These are phyloP conservation scores for Urophycis tenuis DNA, from an alignment of 2,797 vertebrate genomes.

Conservation along the genomic window DNA sequence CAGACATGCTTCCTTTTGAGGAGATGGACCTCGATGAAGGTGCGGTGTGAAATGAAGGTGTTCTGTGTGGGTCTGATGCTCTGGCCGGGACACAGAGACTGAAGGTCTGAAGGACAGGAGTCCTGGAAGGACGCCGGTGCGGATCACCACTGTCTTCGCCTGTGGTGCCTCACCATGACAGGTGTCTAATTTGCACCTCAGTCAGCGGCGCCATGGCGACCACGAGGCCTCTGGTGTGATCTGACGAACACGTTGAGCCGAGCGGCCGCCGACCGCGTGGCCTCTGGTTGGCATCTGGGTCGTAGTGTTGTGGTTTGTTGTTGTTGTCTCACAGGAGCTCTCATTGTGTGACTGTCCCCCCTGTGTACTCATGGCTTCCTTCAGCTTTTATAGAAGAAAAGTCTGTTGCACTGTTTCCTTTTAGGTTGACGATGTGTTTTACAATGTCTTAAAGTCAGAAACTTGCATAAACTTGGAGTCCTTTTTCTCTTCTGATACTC, in stretches of 20 bases:
- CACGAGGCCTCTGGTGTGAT: neutral
- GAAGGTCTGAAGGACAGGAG: too few relatives aligned
- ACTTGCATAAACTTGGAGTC: neutral
- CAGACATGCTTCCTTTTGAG: too few relatives aligned
- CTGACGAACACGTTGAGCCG: neutral
- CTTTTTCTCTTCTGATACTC: neutral
- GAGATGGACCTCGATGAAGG: too few relatives aligned
- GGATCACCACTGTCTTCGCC: too few relatives aligned
- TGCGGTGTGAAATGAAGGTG: too few relatives aligned
- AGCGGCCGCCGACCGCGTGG: neutral
- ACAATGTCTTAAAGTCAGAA: neutral
- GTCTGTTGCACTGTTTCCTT: neutral
- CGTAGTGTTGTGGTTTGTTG: neutral
- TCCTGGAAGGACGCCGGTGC: too few relatives aligned
- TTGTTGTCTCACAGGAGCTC: neutral
- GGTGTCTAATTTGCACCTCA: neutral
- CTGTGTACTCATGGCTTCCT: neutral
- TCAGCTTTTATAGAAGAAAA: neutral
- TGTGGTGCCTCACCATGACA: neutral
- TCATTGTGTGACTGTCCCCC: neutral
- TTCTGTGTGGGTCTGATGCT: too few relatives aligned
- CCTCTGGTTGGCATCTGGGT: neutral
- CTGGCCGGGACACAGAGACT: too few relatives aligned
- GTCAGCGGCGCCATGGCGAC: neutral
- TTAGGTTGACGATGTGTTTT: neutral